A percentile compares a stretch with the other conserved stretches of the same genome.
Evolutionary conservation across 2,888 invertebrate species (phyloP).

Genomic region (Drosophila neoperkinsi): DNA sequence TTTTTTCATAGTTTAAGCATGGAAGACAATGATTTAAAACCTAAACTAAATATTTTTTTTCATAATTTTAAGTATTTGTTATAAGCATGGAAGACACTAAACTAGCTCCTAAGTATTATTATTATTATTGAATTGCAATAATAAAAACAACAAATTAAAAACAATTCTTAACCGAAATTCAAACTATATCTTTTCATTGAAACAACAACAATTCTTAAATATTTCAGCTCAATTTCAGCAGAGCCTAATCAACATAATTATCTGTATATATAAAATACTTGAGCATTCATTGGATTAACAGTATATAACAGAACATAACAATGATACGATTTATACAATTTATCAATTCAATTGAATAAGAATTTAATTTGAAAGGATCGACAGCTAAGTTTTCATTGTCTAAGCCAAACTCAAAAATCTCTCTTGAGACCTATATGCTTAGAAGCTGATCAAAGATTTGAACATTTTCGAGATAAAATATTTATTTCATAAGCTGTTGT

Average conservation of each 20-base stretch:
- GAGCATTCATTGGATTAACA: neutral
- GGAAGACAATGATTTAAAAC: conserved; percentile 85
- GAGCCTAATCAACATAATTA: neutral
- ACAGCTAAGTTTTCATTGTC: neutral
- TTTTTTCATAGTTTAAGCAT: conserved; percentile 69
- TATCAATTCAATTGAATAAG: neutral
- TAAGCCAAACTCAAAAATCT: no score
- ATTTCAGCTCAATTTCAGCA: conserved; percentile 24
- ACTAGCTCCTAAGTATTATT: conserved; percentile 63
- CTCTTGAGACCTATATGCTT: no score
- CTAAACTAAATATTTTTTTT: conserved; percentile 54
- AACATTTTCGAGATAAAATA: no score
- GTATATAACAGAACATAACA: neutral
- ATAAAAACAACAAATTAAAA: conserved; percentile 51
- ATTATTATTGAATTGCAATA: conserved; percentile 65
- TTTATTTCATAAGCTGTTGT: no score
- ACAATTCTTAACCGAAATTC: conserved; percentile 45
- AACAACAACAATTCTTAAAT: neutral
- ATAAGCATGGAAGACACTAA: conserved; percentile 84
- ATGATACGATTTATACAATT: neutral
- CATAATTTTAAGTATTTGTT: conserved; percentile 67
- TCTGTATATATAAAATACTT: neutral
- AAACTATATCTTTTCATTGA: conserved; percentile 37
- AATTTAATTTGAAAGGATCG: neutral
- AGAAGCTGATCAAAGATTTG: no score